Base-by-base conservation (phyloP, 2,113 vertebrate species). In the Oncorhynchus masou region DNA sequence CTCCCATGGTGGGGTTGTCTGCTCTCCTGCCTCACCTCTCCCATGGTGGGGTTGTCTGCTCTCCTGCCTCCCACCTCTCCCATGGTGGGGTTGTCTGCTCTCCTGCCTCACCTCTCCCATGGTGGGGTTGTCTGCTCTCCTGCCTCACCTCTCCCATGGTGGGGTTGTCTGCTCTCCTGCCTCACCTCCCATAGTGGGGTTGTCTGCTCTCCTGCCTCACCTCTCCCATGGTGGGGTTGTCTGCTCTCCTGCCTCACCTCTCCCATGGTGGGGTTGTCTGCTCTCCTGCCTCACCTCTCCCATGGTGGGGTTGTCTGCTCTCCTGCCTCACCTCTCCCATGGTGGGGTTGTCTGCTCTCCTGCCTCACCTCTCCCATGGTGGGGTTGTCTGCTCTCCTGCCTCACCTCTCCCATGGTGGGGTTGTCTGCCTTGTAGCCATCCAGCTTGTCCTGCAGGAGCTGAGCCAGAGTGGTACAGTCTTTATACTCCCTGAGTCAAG, bases 401-500 rank as follows among this genome's bases (percentile, higher is more conserved):
- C 94, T 88, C 86, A 99, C 97, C 95, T 99, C 97, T 0, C 98
- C 98, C 95, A 99, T 95, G 22, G 95, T 96, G 60, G 98, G 97
- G 84, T 99, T 97, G 3, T 99, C 97, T 1, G 97, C 97, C 89
- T 99, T 99, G 88, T 97, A 99, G 29, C 95, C 96, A 0, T 99
- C 97, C 24, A 99, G 91, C 85, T 99, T 99, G 90, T 99, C 97
- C 89, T 99, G 98, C 72, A 99, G 94, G 86, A 99, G 94, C 91
- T 99, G 98, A 0, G 98, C 96, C 86, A 99, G 92, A 90, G 95
- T 89, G 27, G 94, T 95, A 2, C 96, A 98, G 92, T 99, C 97
- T 92, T 98, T 98, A 86, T 94, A 92, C 76, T 95, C 94, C 70
- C 94, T 95, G 68, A 71, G 22, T n/a, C 54, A 11, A 22, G n/a